These are phyloP conservation scores for Cygnus olor DNA, from an alignment of 2,797 vertebrate genomes.

Conservation along the genomic window DNA sequence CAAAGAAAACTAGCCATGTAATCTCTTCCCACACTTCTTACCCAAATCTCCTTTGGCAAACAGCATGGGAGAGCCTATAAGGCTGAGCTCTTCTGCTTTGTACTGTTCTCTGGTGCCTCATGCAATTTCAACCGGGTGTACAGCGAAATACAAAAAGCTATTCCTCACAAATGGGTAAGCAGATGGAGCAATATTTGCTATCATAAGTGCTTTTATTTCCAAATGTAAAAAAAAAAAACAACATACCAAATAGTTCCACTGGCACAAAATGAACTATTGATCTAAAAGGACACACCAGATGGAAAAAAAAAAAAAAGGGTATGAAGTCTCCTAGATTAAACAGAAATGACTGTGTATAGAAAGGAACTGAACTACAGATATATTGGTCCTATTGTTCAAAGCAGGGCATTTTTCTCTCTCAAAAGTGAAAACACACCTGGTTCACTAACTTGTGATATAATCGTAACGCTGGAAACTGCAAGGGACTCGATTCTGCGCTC, in stretches of 20 bases:
- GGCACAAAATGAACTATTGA: neutral
- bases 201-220: slow-evolving; percentile 48
- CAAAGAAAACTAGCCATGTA: slow-evolving; percentile 37
- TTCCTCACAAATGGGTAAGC: slow-evolving; percentile 53
- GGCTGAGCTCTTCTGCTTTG: slow-evolving; percentile 54
- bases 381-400: neutral
- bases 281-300: slow-evolving; percentile 25
- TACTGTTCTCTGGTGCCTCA: slow-evolving; percentile 47
- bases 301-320: neutral
- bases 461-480: neutral
- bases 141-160: slow-evolving; percentile 28
- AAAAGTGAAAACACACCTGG: slow-evolving; percentile 5
- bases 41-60: slow-evolving; percentile 63
- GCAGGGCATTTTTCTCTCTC: neutral
- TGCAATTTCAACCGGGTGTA: slow-evolving; percentile 37
- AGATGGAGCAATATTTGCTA: slow-evolving; percentile 60
- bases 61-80: neutral
- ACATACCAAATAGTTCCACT: neutral
- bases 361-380: neutral
- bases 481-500: neutral
- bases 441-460: slow-evolving; percentile 18
- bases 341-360: neutral
- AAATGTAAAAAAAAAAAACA: neutral
- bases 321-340: slow-evolving; percentile 10
- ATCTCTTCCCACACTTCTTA: slow-evolving; percentile 71